Evolutionary conservation across 92 coral and sea anemone genomes (phyloP), one percentile per base, ranked within the genome.

Genomic region (Hydrozoanthus gracilis): DNA sequence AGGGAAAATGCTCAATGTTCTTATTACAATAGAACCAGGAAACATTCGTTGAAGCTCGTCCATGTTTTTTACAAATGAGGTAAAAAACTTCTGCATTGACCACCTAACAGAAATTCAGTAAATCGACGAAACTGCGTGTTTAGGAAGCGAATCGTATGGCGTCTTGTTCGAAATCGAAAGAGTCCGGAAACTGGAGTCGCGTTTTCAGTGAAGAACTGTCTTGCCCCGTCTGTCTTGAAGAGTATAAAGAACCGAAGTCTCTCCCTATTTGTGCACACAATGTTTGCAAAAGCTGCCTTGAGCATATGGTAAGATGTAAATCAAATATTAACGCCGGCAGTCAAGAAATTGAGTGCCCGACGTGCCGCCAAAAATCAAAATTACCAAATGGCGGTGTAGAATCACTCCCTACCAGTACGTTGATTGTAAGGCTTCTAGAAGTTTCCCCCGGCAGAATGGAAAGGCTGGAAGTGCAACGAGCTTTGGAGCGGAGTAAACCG

Each of bases 211-310:
- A 95, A 87, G 98, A 95, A 71, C 86, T 95, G 67, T 89, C 92
- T n/a, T 95, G 98, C 73, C 94, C 98, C 15, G 91, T 95, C 11
- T 95, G 98, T 70, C 92, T 95, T 8, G 98, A 92, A 51, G 98
- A 95, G 66, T 92, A 93, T 17, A 89, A 77, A 27, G 98, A 95
- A 51, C 98, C 98, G 1, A 95, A 95, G 52, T 95, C 94, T 80
- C 92, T 95, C 47, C 90, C 96, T 8, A 77, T 79, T n/a, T 95
- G 98, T 88, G 94, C 98, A 58, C 98, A 95, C 80, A 87, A 87
- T 86, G 88, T 92, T 3, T 95, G 98, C 79, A 92, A 89, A 79
- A 91, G 73, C 35, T 95, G 98, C 52, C 91, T 95, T 35, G 98
- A 95, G 16, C 90, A 92, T 49, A 91, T 95, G 95, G 86, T 86